Conservation (phyloP, 2,797 vertebrate genomes). For the Nasua narica region DNA sequence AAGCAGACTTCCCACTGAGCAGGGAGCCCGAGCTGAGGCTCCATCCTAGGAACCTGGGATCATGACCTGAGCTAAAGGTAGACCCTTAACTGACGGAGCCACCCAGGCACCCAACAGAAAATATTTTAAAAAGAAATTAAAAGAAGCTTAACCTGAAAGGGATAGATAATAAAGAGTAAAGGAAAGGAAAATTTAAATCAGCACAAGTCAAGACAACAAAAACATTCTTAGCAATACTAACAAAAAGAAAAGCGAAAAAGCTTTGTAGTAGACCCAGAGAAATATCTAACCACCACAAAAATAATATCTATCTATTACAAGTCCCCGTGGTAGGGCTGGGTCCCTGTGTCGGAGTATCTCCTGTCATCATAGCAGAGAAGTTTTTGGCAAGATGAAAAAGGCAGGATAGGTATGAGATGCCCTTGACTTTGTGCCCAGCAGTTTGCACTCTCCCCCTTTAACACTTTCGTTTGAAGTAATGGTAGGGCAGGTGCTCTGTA, state of each 20-base stretch:
- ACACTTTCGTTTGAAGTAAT: background rate
- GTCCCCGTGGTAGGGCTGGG: background rate
- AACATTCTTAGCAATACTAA: background rate
- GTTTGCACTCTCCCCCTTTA: background rate
- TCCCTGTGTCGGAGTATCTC: too few species aligned
- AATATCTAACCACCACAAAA: background rate
- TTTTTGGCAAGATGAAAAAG: background rate
- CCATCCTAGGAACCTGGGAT: background rate
- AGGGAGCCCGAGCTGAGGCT: background rate
- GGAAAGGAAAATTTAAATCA: conserved; percentile 26
- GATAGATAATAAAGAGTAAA: conserved; percentile 3
- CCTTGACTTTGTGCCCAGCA: background rate
- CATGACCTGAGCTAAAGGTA: background rate
- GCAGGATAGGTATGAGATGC: background rate
- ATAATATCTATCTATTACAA: background rate
- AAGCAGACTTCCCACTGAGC: too few species aligned
- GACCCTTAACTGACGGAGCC: background rate
- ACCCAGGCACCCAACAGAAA: background rate
- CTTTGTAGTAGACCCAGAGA: background rate
- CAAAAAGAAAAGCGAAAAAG: background rate
- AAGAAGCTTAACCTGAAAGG: conserved; percentile 27
- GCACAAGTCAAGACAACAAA: background rate
- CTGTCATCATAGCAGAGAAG: fast-evolving
- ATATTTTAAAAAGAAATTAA: conserved; percentile 48
- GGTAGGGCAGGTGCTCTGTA: background rate